Percentiles rank a stretch among this genome's conserved stretches.
These are phyloP conservation scores for Gadus macrocephalus DNA, from an alignment of 2,113 vertebrate species.

Conservation along the genomic window DNA sequence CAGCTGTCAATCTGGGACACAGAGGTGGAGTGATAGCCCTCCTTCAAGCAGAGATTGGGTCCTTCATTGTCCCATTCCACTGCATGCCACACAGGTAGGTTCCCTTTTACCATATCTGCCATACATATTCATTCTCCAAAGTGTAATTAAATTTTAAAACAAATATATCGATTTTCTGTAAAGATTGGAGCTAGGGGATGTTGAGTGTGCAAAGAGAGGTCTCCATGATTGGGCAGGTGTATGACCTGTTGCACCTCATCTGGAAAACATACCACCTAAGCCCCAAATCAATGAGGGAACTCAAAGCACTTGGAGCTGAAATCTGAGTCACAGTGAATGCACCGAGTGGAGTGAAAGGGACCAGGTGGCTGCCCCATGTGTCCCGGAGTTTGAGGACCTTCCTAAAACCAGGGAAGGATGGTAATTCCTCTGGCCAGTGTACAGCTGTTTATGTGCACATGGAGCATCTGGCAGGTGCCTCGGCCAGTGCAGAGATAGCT, in stretches of 20 bases:
- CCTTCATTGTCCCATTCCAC: too few relatives aligned
- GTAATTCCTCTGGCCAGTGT: neutral
- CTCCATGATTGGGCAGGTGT: constrained; percentile 8
- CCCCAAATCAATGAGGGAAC: constrained; percentile 17
- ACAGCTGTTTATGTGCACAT: neutral
- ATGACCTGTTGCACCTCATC: constrained; percentile 13
- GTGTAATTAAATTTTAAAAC: too few relatives aligned
- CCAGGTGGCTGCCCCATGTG: constrained; percentile 18
- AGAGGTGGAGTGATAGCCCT: too few relatives aligned
- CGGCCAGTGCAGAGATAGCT: neutral
- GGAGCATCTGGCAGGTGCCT: constrained; percentile 7
- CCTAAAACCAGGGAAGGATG: constrained; percentile 4
- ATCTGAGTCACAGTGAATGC: constrained; percentile 2
- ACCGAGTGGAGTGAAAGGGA: constrained; percentile 11
- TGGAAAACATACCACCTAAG: constrained; percentile 20
- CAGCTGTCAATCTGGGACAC: too few relatives aligned
- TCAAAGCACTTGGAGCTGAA: constrained; percentile 10
- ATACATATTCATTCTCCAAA: too few relatives aligned
- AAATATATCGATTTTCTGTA: neutral
- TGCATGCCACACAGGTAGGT: too few relatives aligned
- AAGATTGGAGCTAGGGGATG: constrained; percentile 2
- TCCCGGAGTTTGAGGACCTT: neutral
- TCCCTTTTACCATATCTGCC: too few relatives aligned
- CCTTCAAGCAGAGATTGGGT: too few relatives aligned
- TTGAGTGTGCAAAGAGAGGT: constrained; percentile 4